Conservation (phyloP, 2,888 invertebrate species). For the Cephus pulcher region DNA sequence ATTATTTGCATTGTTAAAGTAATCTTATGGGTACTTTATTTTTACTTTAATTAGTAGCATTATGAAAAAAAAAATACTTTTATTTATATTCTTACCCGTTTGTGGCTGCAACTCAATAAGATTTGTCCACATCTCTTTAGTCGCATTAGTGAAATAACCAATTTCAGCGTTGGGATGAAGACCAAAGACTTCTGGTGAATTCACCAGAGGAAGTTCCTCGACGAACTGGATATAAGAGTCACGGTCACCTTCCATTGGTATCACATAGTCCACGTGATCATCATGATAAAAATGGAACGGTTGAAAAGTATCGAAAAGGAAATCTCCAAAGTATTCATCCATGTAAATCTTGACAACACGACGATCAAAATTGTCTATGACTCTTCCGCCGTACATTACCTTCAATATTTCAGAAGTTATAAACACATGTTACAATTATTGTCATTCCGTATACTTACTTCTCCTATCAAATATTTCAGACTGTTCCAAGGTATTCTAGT, state of each 20-base stretch:
- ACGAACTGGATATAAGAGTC: slow-evolving; percentile 80
- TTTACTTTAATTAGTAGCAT: not conserved
- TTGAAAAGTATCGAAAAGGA: slow-evolving; percentile 90
- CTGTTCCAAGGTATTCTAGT: slow-evolving; percentile 88
- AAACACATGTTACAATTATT: not conserved
- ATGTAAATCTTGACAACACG: slow-evolving; percentile 89
- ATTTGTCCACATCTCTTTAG: slow-evolving; percentile 87
- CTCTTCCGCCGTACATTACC: slow-evolving; percentile 96
- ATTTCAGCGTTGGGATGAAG: slow-evolving; percentile 96
- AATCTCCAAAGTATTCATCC: slow-evolving; percentile 96
- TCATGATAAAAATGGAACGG: slow-evolving; percentile 91
- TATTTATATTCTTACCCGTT: slow-evolving; percentile 72
- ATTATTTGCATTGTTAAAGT: slow-evolving; percentile 6
- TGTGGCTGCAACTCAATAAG: slow-evolving; percentile 92
- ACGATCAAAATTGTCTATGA: slow-evolving; percentile 92
- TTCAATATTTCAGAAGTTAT: slow-evolving; percentile 50
- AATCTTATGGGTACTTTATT: not conserved
- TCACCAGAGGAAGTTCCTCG: slow-evolving; percentile 83
- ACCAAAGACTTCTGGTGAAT: slow-evolving; percentile 92
- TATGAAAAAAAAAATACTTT: slow-evolving; percentile 7
- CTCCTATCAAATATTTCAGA: slow-evolving; percentile 91
- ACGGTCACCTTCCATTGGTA: slow-evolving; percentile 77
- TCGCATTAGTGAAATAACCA: slow-evolving; percentile 90
- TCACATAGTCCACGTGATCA: slow-evolving; percentile 78
- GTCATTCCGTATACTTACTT: slow-evolving; percentile 69